Conservation (phyloP, 1,140 invertebrate species). For the Trichonephila clavipes region DNA sequence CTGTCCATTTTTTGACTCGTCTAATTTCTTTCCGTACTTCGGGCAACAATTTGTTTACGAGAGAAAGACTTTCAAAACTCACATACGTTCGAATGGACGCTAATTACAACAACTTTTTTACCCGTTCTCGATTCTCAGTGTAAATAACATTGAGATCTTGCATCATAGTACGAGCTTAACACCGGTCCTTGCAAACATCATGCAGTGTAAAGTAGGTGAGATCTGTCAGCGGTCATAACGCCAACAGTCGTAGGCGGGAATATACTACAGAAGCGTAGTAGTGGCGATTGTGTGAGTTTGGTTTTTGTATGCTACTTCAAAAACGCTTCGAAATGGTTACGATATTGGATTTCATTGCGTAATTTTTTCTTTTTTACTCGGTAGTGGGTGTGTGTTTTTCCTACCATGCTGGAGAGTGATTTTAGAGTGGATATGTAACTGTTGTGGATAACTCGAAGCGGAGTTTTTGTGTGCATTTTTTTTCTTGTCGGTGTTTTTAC, state of each 20-base stretch:
- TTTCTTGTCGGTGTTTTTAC: background rate
- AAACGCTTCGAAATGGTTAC: background rate
- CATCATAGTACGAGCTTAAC: background rate
- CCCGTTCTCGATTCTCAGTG: background rate
- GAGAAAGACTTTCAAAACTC: background rate
- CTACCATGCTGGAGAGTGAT: background rate
- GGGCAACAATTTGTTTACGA: background rate
- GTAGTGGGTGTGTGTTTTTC: background rate
- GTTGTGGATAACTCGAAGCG: background rate
- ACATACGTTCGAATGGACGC: background rate
- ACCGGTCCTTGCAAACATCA: slow-evolving; percentile 19
- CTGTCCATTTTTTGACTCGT: background rate
- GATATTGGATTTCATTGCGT: slow-evolving; percentile 30
- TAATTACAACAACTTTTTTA: background rate
- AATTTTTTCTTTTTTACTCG: background rate
- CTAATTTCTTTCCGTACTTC: background rate
- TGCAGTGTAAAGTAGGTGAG: slow-evolving; percentile 17
- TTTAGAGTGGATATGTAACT: background rate
- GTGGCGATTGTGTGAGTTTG: background rate
- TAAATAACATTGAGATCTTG: background rate
- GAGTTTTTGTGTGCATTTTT: background rate
- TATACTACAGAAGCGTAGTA: background rate
- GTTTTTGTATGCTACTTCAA: background rate
- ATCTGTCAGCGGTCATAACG: background rate
- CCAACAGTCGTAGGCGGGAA: background rate